Evolutionary conservation across 2,113 vertebrate species (phyloP).

Genomic region (Hydrochoerus hydrochaeris): DNA sequence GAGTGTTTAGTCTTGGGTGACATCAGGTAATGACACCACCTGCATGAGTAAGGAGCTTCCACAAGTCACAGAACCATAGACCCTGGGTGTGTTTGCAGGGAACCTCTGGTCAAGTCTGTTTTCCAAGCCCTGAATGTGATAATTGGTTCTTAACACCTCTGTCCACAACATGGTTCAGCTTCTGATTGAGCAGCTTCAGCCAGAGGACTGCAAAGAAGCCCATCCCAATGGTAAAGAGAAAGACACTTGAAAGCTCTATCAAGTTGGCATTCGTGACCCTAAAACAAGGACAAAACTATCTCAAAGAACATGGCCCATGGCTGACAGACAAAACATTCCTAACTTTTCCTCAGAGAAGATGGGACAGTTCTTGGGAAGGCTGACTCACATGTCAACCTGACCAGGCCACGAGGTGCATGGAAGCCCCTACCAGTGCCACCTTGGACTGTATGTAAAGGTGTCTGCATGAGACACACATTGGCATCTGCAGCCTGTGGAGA

Average conservation of each 20-base stretch:
- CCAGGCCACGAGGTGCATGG: not conserved
- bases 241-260: not conserved
- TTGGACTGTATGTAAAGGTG: not conserved
- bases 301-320: not conserved
- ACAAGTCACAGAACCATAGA: not conserved
- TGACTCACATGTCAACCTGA: not conserved
- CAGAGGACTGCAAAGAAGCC: not conserved
- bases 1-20: not conserved
- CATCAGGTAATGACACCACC: no score
- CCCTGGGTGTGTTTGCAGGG: not conserved
- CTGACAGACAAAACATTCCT: not conserved
- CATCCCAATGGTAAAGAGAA: not conserved
- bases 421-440: fast-evolving
- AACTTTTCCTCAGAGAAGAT: not conserved
- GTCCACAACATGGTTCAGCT: not conserved
- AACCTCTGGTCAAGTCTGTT: not conserved
- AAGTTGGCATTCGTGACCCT: not conserved
- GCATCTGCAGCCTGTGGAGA: not conserved
- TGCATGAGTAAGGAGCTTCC: not conserved
- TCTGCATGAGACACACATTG: not conserved
- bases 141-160: not conserved
- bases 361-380: no score
- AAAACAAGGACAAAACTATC: not conserved
- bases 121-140: not conserved
- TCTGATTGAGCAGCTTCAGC: not conserved